Evolutionary conservation across 2,888 invertebrate genomes (phyloP), one percentile per base, ranked within the genome.

Genomic region (Sussaba pulchella): DNA sequence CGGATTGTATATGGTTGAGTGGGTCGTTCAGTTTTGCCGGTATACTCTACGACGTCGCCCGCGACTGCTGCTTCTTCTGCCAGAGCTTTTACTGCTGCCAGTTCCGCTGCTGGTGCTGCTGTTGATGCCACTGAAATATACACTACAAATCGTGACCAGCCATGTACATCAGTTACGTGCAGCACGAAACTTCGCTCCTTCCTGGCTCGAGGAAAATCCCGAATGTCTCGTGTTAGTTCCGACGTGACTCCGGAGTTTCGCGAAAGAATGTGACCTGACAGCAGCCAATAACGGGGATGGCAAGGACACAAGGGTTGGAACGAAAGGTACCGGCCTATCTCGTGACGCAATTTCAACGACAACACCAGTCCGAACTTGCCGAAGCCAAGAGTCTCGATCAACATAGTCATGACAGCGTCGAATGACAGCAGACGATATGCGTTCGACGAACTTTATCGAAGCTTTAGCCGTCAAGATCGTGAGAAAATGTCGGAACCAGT

Each of bases 181-280:
- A 70, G 43, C 57, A 45, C 12, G 61, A 9, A 54, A 69, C 43
- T 41, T 54, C 26, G 19, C 69, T 52, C 6, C 26, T n/a, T n/a
- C n/a, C n/a, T n/a, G n/a, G 66, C 50, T 39, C 10, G 14, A 19
- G 50, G 43, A 70, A 70, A 70, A 57, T 70, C 69, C 41, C 57
- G 26, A 70, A 70, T 70, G 54, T 57, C 57, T 57, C 57, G 10
- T 31, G 54, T 57, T 8, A 26, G 24, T 4, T 64, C 63, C 76
- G 67, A 69, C 66, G 59, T 64, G 66, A 71, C 57, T 47, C 70
- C 59, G 71, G 64, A 74, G 70, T 72, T 81, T 81, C 59, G 17
- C 61, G 69, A 76, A 76, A 81, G 81, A 81, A 81, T 81, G 76
- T 81, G 69, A 81, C 72, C 76, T 64, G 81, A 77, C 81, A 76